Conservation (phyloP, 1,140 invertebrate genomes). For the Neoseiulus cucumeris region DNA sequence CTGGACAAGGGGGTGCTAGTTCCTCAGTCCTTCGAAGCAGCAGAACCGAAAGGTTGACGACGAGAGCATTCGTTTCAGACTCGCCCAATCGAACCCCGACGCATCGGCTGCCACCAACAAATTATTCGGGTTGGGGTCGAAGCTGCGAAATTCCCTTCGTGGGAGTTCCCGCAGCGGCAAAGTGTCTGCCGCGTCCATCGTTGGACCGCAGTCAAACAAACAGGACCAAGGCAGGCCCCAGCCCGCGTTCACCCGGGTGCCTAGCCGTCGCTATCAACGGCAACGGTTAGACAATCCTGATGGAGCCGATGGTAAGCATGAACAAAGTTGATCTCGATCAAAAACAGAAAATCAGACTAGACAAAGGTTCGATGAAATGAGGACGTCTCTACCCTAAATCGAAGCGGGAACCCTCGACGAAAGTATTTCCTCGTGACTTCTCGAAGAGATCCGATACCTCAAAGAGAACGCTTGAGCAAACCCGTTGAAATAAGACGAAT, state of each 20-base stretch:
- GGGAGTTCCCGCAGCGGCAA: conserved; percentile 38
- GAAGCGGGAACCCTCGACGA: too few relatives aligned
- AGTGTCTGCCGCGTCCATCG: conserved; percentile 27
- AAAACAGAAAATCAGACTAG: too few relatives aligned
- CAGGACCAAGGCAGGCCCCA: conserved; percentile 34
- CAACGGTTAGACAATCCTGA: conserved; percentile 37
- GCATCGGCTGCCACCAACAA: conserved; percentile 71
- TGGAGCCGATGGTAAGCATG: conserved; percentile 24
- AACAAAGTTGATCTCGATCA: too few relatives aligned
- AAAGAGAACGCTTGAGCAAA: too few relatives aligned
- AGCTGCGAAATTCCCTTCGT: conserved; percentile 69
- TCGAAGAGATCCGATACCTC: too few relatives aligned
- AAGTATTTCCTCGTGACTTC: too few relatives aligned
- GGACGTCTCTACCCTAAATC: too few relatives aligned
- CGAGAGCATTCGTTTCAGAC: not conserved
- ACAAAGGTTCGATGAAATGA: too few relatives aligned
- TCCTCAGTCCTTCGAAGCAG: too few relatives aligned
- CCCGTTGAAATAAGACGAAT: too few relatives aligned
- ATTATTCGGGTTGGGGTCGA: conserved; percentile 88
- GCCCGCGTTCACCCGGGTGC: conserved; percentile 63
- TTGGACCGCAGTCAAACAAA: not conserved
- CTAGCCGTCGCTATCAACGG: conserved; percentile 55
- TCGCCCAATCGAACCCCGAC: conserved; percentile 53
- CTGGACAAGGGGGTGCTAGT: too few relatives aligned
- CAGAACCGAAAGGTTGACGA: too few relatives aligned